phyloP scores from a whole-genome alignment of 2,113 vertebrate species.

The Ageneiosus marmoratus region DNA sequence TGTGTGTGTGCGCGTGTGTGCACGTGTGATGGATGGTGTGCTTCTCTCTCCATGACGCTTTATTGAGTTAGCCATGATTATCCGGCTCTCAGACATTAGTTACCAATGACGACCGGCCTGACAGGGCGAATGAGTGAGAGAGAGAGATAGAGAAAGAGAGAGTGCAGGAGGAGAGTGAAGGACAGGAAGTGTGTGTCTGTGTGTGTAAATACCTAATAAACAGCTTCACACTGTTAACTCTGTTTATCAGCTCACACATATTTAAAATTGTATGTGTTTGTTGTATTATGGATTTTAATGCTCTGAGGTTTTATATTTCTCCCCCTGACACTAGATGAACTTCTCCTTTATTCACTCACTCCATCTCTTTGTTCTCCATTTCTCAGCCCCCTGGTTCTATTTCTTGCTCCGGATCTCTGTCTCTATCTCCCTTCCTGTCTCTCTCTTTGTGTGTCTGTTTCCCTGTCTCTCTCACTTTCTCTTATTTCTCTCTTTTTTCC shows the following conservation, averaged over 20 bases:
- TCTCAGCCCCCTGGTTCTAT: not conserved
- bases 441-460: too few species aligned
- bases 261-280: slow-evolving; percentile 32
- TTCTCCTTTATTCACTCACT: slow-evolving; percentile 18
- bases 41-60: slow-evolving; percentile 89
- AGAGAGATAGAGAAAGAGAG: slow-evolving; percentile 58
- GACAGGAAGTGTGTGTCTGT: slow-evolving; percentile 24
- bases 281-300: slow-evolving; percentile 12
- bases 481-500: too few species aligned
- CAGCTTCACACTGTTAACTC: slow-evolving; percentile 4
- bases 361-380: not conserved
- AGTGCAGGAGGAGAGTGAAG: slow-evolving; percentile 28
- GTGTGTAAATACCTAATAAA: slow-evolving; percentile 29
- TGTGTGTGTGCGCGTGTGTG: slow-evolving; percentile 31
- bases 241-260: slow-evolving; percentile 25
- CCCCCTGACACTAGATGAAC: not conserved
- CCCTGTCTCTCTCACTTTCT: too few species aligned
- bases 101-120: slow-evolving; percentile 86
- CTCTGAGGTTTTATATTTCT: not conserved
- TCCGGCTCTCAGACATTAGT: slow-evolving; percentile 91
- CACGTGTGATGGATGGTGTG: slow-evolving; percentile 55
- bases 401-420: slow-evolving; percentile 11
- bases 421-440: not conserved
- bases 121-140: slow-evolving; percentile 72
- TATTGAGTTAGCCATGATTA: slow-evolving; percentile 99